Conservation (phyloP, 2,797 vertebrate species). For the Helarctos malayanus region DNA sequence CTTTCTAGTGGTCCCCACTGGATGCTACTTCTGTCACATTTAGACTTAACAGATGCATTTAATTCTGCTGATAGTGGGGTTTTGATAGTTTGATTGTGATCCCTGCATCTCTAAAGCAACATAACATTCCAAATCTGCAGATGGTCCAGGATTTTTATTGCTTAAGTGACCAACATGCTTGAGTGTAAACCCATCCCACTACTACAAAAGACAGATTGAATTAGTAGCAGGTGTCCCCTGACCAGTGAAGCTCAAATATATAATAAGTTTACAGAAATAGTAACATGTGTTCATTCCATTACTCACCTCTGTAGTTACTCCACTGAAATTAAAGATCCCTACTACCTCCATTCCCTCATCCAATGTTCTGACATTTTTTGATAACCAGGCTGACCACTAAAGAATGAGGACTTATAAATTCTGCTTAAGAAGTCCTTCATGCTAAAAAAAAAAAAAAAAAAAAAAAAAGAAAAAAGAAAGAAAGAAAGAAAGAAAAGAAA, state of each 20-base stretch:
- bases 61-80: neutral
- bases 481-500: neutral
- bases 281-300: neutral
- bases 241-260: neutral
- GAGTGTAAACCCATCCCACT: neutral
- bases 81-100: slow-evolving; percentile 14
- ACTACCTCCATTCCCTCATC: neutral
- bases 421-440: neutral
- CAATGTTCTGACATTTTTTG: neutral
- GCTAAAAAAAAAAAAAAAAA: neutral
- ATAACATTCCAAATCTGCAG: neutral
- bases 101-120: neutral
- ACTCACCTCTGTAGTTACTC: neutral
- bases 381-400: neutral
- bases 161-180: slow-evolving; percentile 26
- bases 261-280: neutral
- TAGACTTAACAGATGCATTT: neutral
- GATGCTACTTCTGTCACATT: neutral
- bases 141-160: neutral
- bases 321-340: neutral
- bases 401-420: neutral
- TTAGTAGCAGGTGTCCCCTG: neutral
- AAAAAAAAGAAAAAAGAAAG: neutral
- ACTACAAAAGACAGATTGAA: neutral
- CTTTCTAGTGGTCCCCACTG: neutral